Percentiles rank a stretch among this genome's conserved stretches.
These are phyloP conservation scores for Tortrix viridana DNA, from an alignment of 2,888 invertebrate species.

Conservation along the genomic window DNA sequence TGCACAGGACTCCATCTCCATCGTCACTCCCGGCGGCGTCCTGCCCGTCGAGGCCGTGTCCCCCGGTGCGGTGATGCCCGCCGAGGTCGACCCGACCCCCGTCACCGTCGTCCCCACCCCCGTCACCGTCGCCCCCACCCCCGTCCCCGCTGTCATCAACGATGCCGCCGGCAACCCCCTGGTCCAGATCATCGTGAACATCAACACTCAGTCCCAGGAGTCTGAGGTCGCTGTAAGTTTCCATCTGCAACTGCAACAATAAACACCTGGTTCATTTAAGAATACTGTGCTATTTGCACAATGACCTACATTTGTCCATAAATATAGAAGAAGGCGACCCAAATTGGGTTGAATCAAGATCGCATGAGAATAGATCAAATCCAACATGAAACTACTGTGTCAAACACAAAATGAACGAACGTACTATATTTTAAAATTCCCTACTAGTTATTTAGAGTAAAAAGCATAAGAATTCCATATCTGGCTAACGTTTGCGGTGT, in stretches of 20 bases:
- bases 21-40: slow-evolving; percentile 34
- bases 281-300: no score
- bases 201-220: slow-evolving; percentile 40
- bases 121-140: slow-evolving; percentile 32
- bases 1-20: slow-evolving; percentile 22
- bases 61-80: slow-evolving; percentile 22
- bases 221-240: slow-evolving; percentile 13
- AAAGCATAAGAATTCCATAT: no score
- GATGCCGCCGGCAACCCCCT: slow-evolving; percentile 47
- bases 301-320: neutral
- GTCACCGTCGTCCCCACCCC: slow-evolving; percentile 26
- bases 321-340: neutral
- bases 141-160: slow-evolving; percentile 35
- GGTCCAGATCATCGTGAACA: slow-evolving; percentile 45
- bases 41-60: slow-evolving; percentile 28
- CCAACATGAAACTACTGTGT: no score
- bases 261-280: neutral
- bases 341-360: no score
- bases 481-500: no score
- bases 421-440: no score
- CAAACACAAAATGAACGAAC: no score
- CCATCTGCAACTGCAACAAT: neutral
- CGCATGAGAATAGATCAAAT: no score
- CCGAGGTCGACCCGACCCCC: slow-evolving; percentile 33
- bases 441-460: no score